These are phyloP conservation scores for Nysson spinosus DNA, from an alignment of 2,888 invertebrate species.

Conservation along the genomic window DNA sequence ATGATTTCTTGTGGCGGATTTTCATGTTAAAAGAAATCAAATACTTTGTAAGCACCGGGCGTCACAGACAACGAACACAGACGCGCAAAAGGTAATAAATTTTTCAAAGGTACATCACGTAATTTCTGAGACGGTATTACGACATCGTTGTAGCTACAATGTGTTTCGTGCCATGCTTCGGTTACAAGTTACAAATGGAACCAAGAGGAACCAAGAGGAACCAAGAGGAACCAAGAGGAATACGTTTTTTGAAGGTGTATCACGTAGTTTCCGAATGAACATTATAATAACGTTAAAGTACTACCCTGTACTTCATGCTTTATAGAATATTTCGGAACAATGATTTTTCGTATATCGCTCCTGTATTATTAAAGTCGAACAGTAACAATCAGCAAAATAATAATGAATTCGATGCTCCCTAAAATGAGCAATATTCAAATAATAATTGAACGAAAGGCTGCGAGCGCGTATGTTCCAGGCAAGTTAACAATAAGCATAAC, in stretches of 20 bases:
- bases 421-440: too few relatives aligned
- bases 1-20: too few relatives aligned
- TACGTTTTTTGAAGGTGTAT: slow-evolving; percentile 14
- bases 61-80: slow-evolving; percentile 1
- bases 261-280: slow-evolving; percentile 12
- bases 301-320: too few relatives aligned
- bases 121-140: slow-evolving; percentile 14
- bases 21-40: not conserved
- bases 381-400: too few relatives aligned
- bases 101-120: slow-evolving; percentile 25
- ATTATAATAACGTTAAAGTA: slow-evolving; percentile 8
- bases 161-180: not conserved
- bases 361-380: too few relatives aligned
- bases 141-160: slow-evolving; percentile 7
- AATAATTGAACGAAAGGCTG: too few relatives aligned
- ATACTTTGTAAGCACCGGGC: not conserved
- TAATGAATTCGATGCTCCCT: too few relatives aligned
- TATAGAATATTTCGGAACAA: too few relatives aligned
- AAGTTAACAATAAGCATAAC: too few relatives aligned
- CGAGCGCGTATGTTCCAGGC: too few relatives aligned
- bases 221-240: not conserved
- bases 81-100: slow-evolving; percentile 4
- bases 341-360: too few relatives aligned
- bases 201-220: slow-evolving; percentile 1
- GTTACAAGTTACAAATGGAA: too few relatives aligned